Percentiles rank a stretch among this genome's conserved stretches.
phyloP scores from a whole-genome alignment of 1,140 invertebrate genomes.

The Mizuhopecten yessoensis region DNA sequence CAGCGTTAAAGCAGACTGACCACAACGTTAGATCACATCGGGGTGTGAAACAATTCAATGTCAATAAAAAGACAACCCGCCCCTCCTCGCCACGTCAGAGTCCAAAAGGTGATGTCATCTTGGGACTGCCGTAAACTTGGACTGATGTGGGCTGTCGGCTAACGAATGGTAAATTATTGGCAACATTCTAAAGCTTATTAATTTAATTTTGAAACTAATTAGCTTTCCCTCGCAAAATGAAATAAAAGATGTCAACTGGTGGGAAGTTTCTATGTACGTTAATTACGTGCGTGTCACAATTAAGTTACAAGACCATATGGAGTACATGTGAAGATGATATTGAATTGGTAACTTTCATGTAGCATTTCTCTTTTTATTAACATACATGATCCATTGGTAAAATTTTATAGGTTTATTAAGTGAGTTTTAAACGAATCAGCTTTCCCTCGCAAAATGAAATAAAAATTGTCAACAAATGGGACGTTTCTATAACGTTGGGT shows the following conservation, averaged over 20 bases:
- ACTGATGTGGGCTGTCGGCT: neutral
- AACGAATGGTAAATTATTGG: neutral
- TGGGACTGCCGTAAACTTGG: neutral
- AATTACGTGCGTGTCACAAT: no score
- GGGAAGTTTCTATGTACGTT: no score
- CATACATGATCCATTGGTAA: no score
- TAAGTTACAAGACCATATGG: no score
- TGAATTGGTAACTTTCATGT: no score
- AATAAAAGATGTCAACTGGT: no score
- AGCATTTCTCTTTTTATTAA: no score
- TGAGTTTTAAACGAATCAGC: neutral
- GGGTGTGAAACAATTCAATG: neutral
- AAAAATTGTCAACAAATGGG: no score
- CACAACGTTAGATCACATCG: neutral
- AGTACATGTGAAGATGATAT: no score
- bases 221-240: neutral
- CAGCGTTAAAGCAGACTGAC: slow-evolving; percentile 7
- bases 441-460: neutral
- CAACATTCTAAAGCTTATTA: neutral
- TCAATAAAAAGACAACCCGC: neutral
- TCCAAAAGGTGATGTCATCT: neutral
- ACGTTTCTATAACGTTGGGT: no score
- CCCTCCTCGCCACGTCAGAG: neutral
- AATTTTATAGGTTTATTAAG: neutral
- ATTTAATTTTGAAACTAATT: neutral